Percentiles rank a stretch among this genome's conserved stretches.
These are phyloP conservation scores for Callosobruchus maculatus DNA, from an alignment of 2,888 invertebrate genomes.

Conservation along the genomic window DNA sequence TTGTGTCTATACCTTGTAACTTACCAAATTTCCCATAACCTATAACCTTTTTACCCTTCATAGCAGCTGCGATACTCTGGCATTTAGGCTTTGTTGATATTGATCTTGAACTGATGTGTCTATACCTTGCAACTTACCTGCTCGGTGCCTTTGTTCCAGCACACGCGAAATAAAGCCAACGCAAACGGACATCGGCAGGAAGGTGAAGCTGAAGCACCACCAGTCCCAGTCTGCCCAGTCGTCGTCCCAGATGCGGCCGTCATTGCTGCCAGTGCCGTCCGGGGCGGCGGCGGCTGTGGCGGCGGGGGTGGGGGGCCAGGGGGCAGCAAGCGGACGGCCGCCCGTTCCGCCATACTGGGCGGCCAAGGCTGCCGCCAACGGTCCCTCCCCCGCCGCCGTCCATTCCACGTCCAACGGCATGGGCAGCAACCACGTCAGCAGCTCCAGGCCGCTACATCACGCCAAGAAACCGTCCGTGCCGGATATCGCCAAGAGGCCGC, in stretches of 20 bases:
- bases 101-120: no score
- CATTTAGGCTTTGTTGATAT: no score
- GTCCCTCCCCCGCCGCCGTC: constrained; percentile 28
- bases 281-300: constrained; percentile 41
- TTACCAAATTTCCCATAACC: no score
- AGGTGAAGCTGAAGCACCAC: constrained; percentile 71
- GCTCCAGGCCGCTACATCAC: constrained; percentile 45
- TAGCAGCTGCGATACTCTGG: no score
- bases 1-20: no score
- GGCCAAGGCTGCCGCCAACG: constrained; percentile 12
- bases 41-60: no score
- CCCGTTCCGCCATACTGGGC: background rate
- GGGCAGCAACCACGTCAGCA: constrained; percentile 47
- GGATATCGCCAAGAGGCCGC: constrained; percentile 70
- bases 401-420: constrained; percentile 40
- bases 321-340: background rate
- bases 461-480: constrained; percentile 53
- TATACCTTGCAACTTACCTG: no score
- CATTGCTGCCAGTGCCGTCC: constrained; percentile 26
- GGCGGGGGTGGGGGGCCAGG: no score
- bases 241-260: constrained; percentile 34
- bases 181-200: constrained; percentile 84
- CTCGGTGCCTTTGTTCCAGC: no score
- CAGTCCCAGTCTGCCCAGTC: constrained; percentile 22
- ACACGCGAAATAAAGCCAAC: constrained; percentile 91